These are phyloP conservation scores for Harpalus rufipes DNA, from an alignment of 2,888 invertebrate genomes.

Conservation along the genomic window DNA sequence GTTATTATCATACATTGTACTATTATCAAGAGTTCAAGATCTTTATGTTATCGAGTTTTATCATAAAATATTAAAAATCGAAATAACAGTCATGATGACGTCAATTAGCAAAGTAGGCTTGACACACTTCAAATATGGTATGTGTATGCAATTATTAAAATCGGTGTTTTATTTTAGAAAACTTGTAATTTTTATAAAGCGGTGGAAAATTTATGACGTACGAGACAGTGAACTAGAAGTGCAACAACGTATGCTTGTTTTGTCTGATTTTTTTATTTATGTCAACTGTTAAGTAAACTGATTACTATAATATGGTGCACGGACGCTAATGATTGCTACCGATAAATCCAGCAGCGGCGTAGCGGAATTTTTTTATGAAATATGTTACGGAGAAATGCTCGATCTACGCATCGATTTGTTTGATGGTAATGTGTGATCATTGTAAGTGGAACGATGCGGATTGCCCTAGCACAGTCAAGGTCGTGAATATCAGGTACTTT, in stretches of 20 bases:
- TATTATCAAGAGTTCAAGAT: background rate
- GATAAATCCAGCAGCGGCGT: background rate
- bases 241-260: conserved; percentile 4
- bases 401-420: too few species aligned
- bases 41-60: background rate
- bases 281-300: background rate
- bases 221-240: background rate
- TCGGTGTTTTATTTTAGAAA: conserved; percentile 11
- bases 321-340: background rate
- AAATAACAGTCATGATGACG: conserved; percentile 2
- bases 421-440: too few species aligned
- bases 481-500: too few species aligned
- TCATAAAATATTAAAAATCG: background rate
- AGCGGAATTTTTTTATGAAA: background rate
- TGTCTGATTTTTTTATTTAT: background rate
- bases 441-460: too few species aligned
- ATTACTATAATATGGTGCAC: background rate
- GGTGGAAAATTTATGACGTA: conserved; percentile 29
- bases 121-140: conserved; percentile 2
- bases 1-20: background rate
- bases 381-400: too few species aligned
- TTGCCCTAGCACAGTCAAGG: too few species aligned
- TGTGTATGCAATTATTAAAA: conserved; percentile 1
- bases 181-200: background rate
- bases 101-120: background rate